Conservation (phyloP, 1,140 invertebrate species). For the Ectropis grisescens region DNA sequence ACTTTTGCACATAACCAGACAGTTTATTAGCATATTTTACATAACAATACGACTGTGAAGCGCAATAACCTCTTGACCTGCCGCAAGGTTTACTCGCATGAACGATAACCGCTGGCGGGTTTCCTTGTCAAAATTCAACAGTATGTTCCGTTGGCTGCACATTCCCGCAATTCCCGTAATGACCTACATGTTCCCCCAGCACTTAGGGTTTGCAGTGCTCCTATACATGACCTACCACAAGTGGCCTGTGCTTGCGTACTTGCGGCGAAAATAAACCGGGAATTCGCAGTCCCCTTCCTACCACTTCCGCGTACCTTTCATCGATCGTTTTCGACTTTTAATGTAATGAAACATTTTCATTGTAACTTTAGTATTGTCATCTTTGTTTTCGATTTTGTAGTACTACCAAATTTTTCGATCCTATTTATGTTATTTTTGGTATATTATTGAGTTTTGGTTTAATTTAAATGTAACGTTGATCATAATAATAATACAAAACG, state of each 20-base stretch:
- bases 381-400: neutral
- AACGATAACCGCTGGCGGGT: conserved; percentile 29
- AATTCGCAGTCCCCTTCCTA: conserved; percentile 31
- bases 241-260: conserved; percentile 33
- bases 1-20: neutral
- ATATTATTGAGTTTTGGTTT: neutral
- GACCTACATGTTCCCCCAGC: conserved; percentile 59
- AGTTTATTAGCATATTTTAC: conserved; percentile 1
- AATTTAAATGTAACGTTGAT: neutral
- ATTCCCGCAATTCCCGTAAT: conserved; percentile 39
- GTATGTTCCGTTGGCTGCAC: conserved; percentile 34
- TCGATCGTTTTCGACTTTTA: neutral
- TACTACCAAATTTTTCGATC: neutral
- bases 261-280: conserved; percentile 50
- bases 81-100: conserved; percentile 40
- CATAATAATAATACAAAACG: neutral
- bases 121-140: conserved; percentile 22
- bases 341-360: neutral
- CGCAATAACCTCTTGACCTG: conserved; percentile 47
- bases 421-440: neutral
- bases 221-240: conserved; percentile 56
- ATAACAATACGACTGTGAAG: conserved; percentile 13
- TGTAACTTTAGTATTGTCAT: neutral
- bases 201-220: conserved; percentile 55
- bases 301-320: conserved; percentile 27